Conservation (phyloP, 2,888 invertebrate species). For the Cataglyphis cursor region DNA sequence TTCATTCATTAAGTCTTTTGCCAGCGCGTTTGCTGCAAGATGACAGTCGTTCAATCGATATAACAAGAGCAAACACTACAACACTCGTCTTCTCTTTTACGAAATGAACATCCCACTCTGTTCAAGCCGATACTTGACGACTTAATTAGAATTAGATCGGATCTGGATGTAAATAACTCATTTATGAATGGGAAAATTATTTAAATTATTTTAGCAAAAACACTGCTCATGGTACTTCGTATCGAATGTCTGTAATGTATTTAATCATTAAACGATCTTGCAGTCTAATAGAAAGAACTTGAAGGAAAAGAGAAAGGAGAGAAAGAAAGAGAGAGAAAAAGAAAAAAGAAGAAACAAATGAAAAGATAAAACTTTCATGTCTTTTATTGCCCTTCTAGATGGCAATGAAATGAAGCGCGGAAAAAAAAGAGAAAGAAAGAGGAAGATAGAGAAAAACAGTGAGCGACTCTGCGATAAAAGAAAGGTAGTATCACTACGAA, state of each 20-base stretch:
- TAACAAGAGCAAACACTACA: conserved; percentile 8
- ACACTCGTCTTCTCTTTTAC: conserved; percentile 1
- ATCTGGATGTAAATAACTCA: conserved; percentile 55
- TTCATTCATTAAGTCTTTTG: conserved; percentile 42
- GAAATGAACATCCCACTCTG: conserved; percentile 21
- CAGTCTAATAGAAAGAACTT: conserved; percentile 12
- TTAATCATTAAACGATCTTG: conserved; percentile 28
- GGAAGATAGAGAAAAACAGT: conserved; percentile 33
- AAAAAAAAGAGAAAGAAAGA: conserved; percentile 43
- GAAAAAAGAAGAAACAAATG: conserved; percentile 20
- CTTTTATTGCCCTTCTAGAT: conserved; percentile 41
- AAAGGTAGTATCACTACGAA: conserved; percentile 13
- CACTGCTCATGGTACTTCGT: neutral
- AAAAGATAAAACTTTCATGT: conserved; percentile 49
- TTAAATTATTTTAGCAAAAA: conserved; percentile 21
- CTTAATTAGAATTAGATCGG: conserved; percentile 2
- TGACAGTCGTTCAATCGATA: conserved; percentile 31
- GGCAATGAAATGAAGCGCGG: conserved; percentile 40
- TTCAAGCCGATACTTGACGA: conserved; percentile 15
- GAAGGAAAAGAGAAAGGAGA: neutral
- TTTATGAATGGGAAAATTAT: conserved; percentile 47
- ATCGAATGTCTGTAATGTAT: neutral
- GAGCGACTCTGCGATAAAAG: conserved; percentile 38
- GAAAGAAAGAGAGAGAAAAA: neutral
- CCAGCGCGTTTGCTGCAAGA: conserved; percentile 31